Conservation (phyloP, 2,888 invertebrate species). For the Clanis bilineata region DNA sequence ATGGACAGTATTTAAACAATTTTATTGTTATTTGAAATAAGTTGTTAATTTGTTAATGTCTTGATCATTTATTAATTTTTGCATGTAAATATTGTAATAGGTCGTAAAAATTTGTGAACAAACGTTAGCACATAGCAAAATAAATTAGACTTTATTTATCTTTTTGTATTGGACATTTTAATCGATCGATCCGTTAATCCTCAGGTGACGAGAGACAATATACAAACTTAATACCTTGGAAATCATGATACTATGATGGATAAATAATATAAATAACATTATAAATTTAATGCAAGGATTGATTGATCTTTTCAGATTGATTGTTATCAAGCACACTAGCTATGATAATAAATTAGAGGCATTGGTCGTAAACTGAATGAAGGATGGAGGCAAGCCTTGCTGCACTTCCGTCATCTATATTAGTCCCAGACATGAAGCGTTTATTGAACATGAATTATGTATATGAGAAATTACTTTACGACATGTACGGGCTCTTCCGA, state of each 20-base stretch:
- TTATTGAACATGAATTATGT: not conserved
- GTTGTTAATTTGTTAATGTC: not conserved
- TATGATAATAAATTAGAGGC: not conserved
- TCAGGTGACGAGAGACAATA: not conserved
- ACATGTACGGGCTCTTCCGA: not conserved
- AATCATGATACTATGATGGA: not conserved
- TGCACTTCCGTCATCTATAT: constrained; percentile 9
- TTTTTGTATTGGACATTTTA: not conserved
- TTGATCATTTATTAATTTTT: constrained; percentile 2
- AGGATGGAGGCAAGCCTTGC: not conserved
- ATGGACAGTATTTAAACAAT: not conserved
- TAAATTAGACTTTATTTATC: not conserved
- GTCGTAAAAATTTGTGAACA: not conserved
- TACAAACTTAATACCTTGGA: not conserved
- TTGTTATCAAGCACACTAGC: not conserved
- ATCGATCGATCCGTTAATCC: not conserved
- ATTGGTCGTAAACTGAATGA: not conserved
- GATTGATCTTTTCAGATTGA: not conserved
- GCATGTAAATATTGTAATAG: constrained; percentile 7
- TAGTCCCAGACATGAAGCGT: not conserved
- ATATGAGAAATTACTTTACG: constrained; percentile 11
- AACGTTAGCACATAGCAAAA: not conserved
- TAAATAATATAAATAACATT: too few species aligned
- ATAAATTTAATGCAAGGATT: too few species aligned
- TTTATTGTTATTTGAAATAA: not conserved